phyloP scores from a whole-genome alignment of 2,797 vertebrate species.

The Anabas testudineus region DNA sequence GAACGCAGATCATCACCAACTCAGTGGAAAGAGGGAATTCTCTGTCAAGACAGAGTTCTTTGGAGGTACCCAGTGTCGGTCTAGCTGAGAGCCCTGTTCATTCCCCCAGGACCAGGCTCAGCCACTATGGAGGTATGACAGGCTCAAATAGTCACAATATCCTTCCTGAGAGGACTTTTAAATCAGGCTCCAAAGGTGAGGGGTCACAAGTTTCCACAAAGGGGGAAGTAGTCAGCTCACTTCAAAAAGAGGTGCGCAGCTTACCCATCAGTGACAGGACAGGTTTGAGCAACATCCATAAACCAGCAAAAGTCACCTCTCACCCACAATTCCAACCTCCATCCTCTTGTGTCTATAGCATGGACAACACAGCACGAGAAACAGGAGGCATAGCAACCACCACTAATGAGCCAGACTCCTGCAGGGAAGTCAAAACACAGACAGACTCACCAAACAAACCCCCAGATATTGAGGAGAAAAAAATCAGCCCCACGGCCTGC shows the following conservation, averaged over 20 bases:
- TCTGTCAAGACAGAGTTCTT: conserved; percentile 88
- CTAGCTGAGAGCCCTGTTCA: conserved; percentile 72
- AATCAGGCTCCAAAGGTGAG: conserved; percentile 76
- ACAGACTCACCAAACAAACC: conserved; percentile 72
- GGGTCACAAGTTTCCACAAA: conserved; percentile 56
- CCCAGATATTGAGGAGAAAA: conserved; percentile 77
- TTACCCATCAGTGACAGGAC: conserved; percentile 65
- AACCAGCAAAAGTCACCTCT: conserved; percentile 71
- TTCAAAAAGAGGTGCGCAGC: conserved; percentile 74
- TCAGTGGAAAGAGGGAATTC: conserved; percentile 91
- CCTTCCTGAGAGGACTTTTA: conserved; percentile 83
- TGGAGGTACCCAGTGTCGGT: conserved; percentile 65
- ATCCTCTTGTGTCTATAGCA: conserved; percentile 57
- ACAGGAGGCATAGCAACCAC: conserved; percentile 53
- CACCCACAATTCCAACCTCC: conserved; percentile 79
- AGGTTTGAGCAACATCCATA: conserved; percentile 69
- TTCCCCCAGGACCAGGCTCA: conserved; percentile 71
- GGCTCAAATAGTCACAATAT: conserved; percentile 78
- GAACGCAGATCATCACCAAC: conserved; percentile 95
- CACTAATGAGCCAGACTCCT: conserved; percentile 72
- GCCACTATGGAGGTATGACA: conserved; percentile 79
- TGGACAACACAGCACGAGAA: conserved; percentile 70
- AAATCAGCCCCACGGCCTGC: conserved; percentile 71
- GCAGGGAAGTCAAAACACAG: conserved; percentile 64
- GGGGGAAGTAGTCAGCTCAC: conserved; percentile 67